phyloP scores from a whole-genome alignment of 2,888 invertebrate genomes.

The Lasius fuliginosus region DNA sequence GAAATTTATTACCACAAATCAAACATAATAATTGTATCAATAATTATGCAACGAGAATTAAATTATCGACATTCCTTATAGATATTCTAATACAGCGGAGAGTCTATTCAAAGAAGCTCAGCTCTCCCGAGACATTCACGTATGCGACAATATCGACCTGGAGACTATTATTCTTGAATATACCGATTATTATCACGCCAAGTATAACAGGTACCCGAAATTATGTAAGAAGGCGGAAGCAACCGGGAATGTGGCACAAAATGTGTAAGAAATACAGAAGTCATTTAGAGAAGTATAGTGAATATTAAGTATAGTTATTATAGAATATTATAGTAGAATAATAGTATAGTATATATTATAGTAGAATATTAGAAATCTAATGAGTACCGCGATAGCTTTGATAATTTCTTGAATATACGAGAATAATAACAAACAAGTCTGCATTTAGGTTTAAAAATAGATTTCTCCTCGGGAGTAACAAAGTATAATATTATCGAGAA shows the following conservation, averaged over 20 bases:
- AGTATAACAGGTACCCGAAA: conserved; percentile 95
- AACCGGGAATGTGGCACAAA: not conserved
- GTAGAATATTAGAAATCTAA: not conserved
- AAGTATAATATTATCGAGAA: not conserved
- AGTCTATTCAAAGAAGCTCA: conserved; percentile 91
- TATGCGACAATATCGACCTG: conserved; percentile 97
- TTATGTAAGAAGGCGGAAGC: conserved; percentile 89
- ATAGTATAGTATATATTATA: too few species aligned
- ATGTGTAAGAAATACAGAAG: conserved; percentile 33
- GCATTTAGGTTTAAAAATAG: not conserved
- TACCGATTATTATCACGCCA: conserved; percentile 93
- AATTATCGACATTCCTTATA: conserved; percentile 73
- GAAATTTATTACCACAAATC: not conserved
- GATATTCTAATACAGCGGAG: conserved; percentile 89
- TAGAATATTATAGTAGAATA: too few species aligned
- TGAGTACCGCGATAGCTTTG: not conserved
- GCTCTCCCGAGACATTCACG: conserved; percentile 90
- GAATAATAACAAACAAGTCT: not conserved
- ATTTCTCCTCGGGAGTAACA: not conserved
- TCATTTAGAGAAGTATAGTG: not conserved
- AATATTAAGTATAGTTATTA: not conserved
- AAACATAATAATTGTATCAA: not conserved
- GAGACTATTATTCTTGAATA: conserved; percentile 96
- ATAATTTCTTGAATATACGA: not conserved
- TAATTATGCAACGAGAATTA: not conserved